Evolutionary conservation across 2,797 vertebrate genomes (phyloP), one percentile per base, ranked within the genome.

Genomic region (Centroberyx gerrardi): DNA sequence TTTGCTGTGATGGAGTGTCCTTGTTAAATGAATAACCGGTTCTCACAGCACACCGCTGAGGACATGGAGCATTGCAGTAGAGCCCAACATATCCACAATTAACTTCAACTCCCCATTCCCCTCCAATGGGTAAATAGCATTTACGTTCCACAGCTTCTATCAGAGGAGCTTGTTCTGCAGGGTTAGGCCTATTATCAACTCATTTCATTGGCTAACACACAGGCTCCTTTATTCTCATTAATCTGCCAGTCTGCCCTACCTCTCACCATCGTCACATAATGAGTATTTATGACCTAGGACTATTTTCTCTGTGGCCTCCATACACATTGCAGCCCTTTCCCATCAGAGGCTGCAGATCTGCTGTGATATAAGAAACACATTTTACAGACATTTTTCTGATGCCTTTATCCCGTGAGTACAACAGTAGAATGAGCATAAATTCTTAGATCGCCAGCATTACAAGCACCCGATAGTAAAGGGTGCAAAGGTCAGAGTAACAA

Each of bases 171-270:
- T 78, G 69, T 72, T 87, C 81, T 78, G 76, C 63, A 66, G 82
- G 75, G 79, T 81, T 82, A 78, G 62, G 22, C 40, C 60, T 76
- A 84, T 88, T 81, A 90, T 87, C 74, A 87, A 70, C 78, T 86
- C 77, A 87, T 87, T 90, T 84, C 68, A 87, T 72, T 70, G 69
- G 38, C 68, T 62, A 67, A 78, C 68, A 82, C 14, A 61, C 72
- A 40, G 44, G 40, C 81, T 68, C 58, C 63, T 82, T 86, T 78
- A 77, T 84, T 81, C 68, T 90, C 59, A 88, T 88, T 90, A 87
- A 84, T 91, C 81, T 84, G 69, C 67, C 72, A 69, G 74, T 87
- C 82, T 86, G 48, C 60, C 38, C 33, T 40, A 68, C 72, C 68
- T 80, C 68, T 67, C 74, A 48, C 58, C 70, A 61, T 85, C 71